Base-by-base conservation (phyloP, 2,888 invertebrate genomes). In the Brachynemurus nebulosus region DNA sequence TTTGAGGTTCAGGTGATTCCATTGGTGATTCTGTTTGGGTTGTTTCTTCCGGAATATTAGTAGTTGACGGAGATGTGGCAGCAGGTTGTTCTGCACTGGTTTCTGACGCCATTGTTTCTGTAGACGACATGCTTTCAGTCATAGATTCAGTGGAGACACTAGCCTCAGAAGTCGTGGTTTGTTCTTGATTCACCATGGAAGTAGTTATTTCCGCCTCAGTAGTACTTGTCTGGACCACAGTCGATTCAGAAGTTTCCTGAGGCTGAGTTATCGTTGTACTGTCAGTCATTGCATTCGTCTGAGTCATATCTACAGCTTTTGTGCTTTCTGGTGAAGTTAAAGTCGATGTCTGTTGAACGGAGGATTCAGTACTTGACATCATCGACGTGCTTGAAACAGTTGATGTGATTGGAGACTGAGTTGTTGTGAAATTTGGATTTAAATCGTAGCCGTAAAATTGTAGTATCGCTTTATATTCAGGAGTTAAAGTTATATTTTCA, bases 361-460 rank as follows among this genome's bases (percentile, higher is more conserved):
- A n/a, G n/a, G n/a, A n/a, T n/a, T n/a, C n/a, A n/a, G n/a, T n/a
- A 34, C 36, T 41, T 11, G 12, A 40, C 17, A 17, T 9, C 4
- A 34, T 45, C 21, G 45, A 27, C n/a, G 43, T 40, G n/a, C 47
- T 45, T 4, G 47, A 40, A 30, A 36, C 45, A 1, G 46, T 41
- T 37, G 50, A 44, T 37, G 59, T 55, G 20, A 49, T 42, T 12
- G 35, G 30, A 21, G 49, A 43, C 9, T 43, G 47, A 18, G 21
- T 37, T 35, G 35, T 60, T 42, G 55, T 61, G 47, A 62, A 65
- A 47, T 64, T 63, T 2, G 62, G 58, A 23, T 76, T 74, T 45
- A 85, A 68, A 61, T 86, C 84, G 54, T 84, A 89, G 1, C 88
- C 88, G 55, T 88, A 88, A 60, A 86, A 86, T 50, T 74, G 69